Conservation (phyloP, 2,888 invertebrate species). For the Caradrina kadenii region DNA sequence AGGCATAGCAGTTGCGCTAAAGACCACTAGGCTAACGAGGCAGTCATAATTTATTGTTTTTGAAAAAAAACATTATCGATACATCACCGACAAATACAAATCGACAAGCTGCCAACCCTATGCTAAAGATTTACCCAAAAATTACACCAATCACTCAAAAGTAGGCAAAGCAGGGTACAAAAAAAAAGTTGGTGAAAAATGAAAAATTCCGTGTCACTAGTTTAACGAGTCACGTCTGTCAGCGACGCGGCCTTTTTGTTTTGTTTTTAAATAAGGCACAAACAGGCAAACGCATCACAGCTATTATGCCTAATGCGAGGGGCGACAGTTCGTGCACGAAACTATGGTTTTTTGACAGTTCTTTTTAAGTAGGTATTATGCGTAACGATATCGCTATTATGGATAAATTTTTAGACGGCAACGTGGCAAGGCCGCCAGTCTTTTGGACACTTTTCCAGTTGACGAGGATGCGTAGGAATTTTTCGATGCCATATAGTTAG, state of each 20-base stretch:
- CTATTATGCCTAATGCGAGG: slow-evolving; percentile 76
- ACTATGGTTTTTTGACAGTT: slow-evolving; percentile 51
- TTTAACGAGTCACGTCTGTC: slow-evolving; percentile 83
- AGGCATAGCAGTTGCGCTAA: no score
- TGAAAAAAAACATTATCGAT: slow-evolving; percentile 15
- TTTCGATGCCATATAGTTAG: no score
- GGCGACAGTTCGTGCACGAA: slow-evolving; percentile 65
- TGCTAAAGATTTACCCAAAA: slow-evolving; percentile 69
- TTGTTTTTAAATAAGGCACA: slow-evolving; percentile 78
- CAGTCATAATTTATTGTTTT: no score
- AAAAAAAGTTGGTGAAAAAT: slow-evolving; percentile 78
- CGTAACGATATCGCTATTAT: background rate
- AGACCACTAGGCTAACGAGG: no score
- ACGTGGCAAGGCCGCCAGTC: no score
- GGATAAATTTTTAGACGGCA: no score
- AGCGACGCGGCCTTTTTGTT: slow-evolving; percentile 75
- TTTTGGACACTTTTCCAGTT: no score
- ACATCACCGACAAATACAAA: background rate
- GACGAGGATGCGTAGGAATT: no score
- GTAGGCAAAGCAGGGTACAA: slow-evolving; percentile 69
- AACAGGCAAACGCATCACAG: slow-evolving; percentile 78
- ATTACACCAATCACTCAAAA: slow-evolving; percentile 80
- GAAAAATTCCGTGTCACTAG: slow-evolving; percentile 76
- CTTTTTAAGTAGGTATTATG: slow-evolving; percentile 36
- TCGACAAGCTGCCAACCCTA: slow-evolving; percentile 36